phyloP scores from a whole-genome alignment of 2,797 vertebrate genomes.

The Urocyon cinereoargenteus region DNA sequence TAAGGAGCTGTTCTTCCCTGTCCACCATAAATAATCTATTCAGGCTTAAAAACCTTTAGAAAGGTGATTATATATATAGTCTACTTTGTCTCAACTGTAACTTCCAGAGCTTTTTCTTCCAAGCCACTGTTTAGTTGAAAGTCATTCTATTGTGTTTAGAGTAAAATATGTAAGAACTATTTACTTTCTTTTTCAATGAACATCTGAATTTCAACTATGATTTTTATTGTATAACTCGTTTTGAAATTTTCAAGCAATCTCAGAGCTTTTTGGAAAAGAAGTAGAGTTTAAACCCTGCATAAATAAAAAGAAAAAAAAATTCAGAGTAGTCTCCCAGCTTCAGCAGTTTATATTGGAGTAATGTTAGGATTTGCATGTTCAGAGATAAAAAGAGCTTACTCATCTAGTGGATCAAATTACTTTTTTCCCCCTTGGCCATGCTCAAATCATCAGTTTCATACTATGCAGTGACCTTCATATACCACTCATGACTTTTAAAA shows the following conservation, averaged over 20 bases:
- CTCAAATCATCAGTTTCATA: neutral
- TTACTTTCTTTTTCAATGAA: conserved; percentile 1
- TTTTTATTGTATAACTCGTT: conserved; percentile 59
- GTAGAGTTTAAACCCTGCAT: neutral
- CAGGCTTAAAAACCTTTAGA: neutral
- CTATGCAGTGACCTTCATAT: neutral
- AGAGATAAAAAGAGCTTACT: neutral
- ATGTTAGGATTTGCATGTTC: neutral
- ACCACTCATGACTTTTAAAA: conserved; percentile 11
- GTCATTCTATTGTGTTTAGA: conserved; percentile 2
- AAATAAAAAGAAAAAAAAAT: neutral
- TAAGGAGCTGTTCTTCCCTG: neutral
- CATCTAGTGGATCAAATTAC: neutral
- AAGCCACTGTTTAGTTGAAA: neutral
- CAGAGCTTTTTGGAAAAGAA: conserved; percentile 28
- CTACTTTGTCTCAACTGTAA: neutral
- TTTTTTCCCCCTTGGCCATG: neutral
- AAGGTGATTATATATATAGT: neutral
- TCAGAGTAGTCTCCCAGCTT: neutral
- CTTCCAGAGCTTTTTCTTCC: neutral
- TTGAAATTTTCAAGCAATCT: conserved; percentile 51
- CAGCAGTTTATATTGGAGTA: neutral
- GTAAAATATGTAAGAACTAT: neutral
- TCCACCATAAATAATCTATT: neutral
- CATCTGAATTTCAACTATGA: conserved; percentile 29